These are phyloP conservation scores for Aphidoletes aphidimyza DNA, from an alignment of 2,888 invertebrate species.

Conservation along the genomic window DNA sequence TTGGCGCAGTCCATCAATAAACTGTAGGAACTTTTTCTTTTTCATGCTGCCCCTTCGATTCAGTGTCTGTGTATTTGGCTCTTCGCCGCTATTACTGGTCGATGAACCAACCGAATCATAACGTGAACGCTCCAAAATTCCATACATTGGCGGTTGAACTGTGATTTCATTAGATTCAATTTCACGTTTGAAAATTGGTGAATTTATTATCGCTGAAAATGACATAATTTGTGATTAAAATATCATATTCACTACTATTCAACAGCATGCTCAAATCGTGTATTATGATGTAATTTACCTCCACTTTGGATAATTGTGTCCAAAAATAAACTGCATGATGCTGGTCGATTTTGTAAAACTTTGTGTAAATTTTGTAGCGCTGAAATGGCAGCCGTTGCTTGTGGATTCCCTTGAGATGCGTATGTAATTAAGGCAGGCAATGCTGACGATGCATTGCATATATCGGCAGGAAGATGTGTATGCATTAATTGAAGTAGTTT, in stretches of 20 bases:
- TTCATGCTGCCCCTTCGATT: constrained; percentile 64
- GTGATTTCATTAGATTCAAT: constrained; percentile 63
- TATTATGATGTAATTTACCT: constrained; percentile 58
- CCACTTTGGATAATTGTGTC: constrained; percentile 79
- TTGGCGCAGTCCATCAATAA: constrained; percentile 70
- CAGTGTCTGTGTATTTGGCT: constrained; percentile 57
- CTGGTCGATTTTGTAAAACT: constrained; percentile 82
- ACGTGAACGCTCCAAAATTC: constrained; percentile 64
- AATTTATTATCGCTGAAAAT: constrained; percentile 63
- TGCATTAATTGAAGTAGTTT: constrained; percentile 90
- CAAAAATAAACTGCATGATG: constrained; percentile 84
- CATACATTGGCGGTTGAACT: constrained; percentile 57
- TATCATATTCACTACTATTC: no score
- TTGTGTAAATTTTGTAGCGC: constrained; percentile 82
- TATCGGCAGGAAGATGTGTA: constrained; percentile 85
- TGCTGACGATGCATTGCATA: constrained; percentile 84
- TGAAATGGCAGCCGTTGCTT: constrained; percentile 84
- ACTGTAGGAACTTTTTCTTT: constrained; percentile 63
- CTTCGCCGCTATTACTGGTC: constrained; percentile 59
- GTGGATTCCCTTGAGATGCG: constrained; percentile 81
- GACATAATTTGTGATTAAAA: no score
- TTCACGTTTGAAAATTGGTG: constrained; percentile 65
- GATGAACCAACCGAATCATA: constrained; percentile 68
- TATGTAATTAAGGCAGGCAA: constrained; percentile 84
- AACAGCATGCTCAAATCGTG: no score